A percentile compares a stretch with the other conserved stretches of the same genome.
Evolutionary conservation across 2,888 invertebrate species (phyloP).

Genomic region (Gasteruption jaculator): DNA sequence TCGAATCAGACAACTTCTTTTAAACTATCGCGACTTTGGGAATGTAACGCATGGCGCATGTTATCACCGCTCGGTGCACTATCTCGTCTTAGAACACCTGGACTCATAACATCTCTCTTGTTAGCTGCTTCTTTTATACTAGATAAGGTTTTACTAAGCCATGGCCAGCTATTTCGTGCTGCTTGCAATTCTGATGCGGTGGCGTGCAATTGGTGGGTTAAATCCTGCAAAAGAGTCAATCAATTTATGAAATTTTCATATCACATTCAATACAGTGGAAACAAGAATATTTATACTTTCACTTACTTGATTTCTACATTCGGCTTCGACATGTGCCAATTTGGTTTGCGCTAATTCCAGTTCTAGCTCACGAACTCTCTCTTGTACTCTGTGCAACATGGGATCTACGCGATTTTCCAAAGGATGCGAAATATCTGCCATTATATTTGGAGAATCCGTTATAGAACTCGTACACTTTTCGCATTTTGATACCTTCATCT

Average conservation of each 20-base stretch:
- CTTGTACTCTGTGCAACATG: slow-evolving; percentile 53
- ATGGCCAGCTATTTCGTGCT: slow-evolving; percentile 76
- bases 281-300: slow-evolving; percentile 2
- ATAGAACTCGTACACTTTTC: slow-evolving; percentile 51
- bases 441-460: slow-evolving; percentile 33
- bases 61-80: slow-evolving; percentile 50
- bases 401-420: slow-evolving; percentile 45
- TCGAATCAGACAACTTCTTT: slow-evolving; percentile 45
- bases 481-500: slow-evolving; percentile 59
- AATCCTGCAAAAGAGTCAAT: slow-evolving; percentile 58
- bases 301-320: slow-evolving; percentile 85
- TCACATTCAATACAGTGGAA: background rate
- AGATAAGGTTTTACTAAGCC: slow-evolving; percentile 90
- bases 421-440: slow-evolving; percentile 36
- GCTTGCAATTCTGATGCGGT: slow-evolving; percentile 73
- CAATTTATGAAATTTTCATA: background rate
- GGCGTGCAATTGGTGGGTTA: slow-evolving; percentile 84
- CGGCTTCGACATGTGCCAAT: slow-evolving; percentile 92
- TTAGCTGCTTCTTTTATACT: slow-evolving; percentile 71
- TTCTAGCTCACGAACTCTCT: slow-evolving; percentile 83
- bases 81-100: slow-evolving; percentile 49
- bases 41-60: slow-evolving; percentile 43
- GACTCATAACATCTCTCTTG: slow-evolving; percentile 51
- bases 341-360: slow-evolving; percentile 95
- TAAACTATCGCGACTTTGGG: slow-evolving; percentile 45